Evolutionary conservation across 1,140 invertebrate species (phyloP), one percentile per base, ranked within the genome.

Genomic region (Drosophila auraria): DNA sequence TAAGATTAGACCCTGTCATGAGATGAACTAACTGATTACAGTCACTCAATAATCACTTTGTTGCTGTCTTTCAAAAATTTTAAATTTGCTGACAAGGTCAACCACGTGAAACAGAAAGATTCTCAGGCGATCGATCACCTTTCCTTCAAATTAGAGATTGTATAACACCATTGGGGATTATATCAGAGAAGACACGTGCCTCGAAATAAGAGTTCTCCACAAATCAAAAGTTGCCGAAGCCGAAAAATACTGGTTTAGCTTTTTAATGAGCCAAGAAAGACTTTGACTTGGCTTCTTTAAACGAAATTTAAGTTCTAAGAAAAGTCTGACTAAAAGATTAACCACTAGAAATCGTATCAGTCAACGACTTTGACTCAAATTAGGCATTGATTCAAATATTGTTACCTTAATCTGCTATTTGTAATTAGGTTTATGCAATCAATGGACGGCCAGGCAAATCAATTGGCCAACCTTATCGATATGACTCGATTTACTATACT

Each of bases 401-500:
- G 14, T 17, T 30, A 3, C 7, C 51, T 25, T 57, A 72, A 72
- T 72, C 69, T 58, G 53, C 38, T 9, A 36, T 44, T 61, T 61
- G 57, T 72, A 44, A 73, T 73, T 72, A 51, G 20, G 38, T 59
- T 58, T 72, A 50, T 45, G 66, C 66, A 72, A 72, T 59, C 51
- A 30, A 15, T 25, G 11, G 50, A 1, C 15, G 30, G 27, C 27
- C 42, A 62, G n/a, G 64, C 51, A 57, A 69, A 72, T 69, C 27
- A 72, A 70, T 30, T 36, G 25, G 27, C 45, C 7, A 33, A 30
- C 36, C 70, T 72, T 73, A 73, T 73, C 70, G 53, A 40, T 33
- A 50, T 33, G 63, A 27, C 27, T 17, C 47, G 25, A 14, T 20
- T 70, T 30, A 20, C 38, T 27, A 54, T 44, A 54, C 40, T 68